Evolutionary conservation across 2,113 vertebrate species (phyloP).

Genomic region (Jacana jacana): DNA sequence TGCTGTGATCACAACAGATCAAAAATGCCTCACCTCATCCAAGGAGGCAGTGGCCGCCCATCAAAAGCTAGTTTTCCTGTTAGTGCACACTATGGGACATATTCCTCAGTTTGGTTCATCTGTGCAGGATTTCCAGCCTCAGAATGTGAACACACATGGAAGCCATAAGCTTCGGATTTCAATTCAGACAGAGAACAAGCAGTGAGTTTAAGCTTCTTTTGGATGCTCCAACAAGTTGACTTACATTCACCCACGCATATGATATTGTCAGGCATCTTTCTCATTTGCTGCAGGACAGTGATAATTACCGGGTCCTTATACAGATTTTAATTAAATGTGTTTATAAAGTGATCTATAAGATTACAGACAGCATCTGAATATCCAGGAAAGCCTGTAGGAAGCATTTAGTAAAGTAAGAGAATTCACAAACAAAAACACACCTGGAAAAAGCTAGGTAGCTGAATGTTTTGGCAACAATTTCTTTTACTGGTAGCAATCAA

Average conservation of each 20-base stretch:
- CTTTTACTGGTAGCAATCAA: not conserved
- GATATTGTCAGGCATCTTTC: not conserved
- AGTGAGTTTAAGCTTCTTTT: not conserved
- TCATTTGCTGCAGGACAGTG: not conserved
- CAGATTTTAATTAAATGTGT: slow-evolving; percentile 25
- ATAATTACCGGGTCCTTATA: not conserved
- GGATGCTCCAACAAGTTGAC: not conserved
- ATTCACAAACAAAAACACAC: slow-evolving; percentile 37
- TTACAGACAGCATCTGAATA: not conserved
- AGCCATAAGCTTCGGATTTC: not conserved
- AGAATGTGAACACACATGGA: not conserved
- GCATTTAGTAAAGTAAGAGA: not conserved
- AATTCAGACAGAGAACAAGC: not conserved
- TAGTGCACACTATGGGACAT: not conserved
- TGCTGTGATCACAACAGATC: not conserved
- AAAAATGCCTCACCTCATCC: not conserved
- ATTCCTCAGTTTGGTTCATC: not conserved
- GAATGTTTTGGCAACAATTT: not conserved
- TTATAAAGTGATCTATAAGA: slow-evolving; percentile 3
- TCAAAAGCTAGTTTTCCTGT: not conserved
- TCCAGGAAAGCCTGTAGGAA: slow-evolving; percentile 23
- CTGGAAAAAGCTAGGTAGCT: not conserved
- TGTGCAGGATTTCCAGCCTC: not conserved
- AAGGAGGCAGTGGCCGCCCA: not conserved
- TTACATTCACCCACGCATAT: not conserved